Base-by-base conservation (phyloP, 2,113 vertebrate genomes). In the Myrmecophaga tridactyla region DNA sequence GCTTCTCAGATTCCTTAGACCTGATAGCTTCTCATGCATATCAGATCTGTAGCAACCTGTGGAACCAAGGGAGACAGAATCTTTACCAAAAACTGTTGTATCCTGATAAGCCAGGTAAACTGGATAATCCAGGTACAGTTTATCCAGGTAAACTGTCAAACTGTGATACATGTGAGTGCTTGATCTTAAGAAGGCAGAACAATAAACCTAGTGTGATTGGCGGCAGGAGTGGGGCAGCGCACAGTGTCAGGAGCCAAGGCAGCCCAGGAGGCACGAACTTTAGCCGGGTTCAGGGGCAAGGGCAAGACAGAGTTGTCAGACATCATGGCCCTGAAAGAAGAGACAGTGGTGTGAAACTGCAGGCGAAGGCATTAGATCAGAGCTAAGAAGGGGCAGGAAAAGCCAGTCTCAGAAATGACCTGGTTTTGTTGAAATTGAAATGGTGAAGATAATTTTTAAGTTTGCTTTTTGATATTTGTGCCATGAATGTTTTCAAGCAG, bases 401-500 rank as follows among this genome's bases (percentile, higher is more conserved):
- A 41, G 41, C 23, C 18, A 1, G 0, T 86, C 34, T 69, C 60
- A 23, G 70, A 70, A 78, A 34, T 15, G 60, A 13, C 25, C 6
- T 48, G 84, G 34, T n/a, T 78, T n/a, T 85, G n/a, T 18, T 18
- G 82, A 65, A 60, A 39, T 3, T 72, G 39, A 15, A 70, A 20
- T 6, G 25, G 58, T 53, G 65, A 86, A 83, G 83, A 67, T 39
- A 58, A 53, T 76, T 89, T 72, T 18, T 82, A 62, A 46, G 62
- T 89, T 83, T 80, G 53, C 81, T 65, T 58, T 90, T 69, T 87
- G 81, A 43, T 53, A 39, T 67, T 94, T 88, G 29, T 34, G 29
- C 39, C 90, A n/a, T 76, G 51, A 80, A 58, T 85, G 73, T 92
- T 92, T 78, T 84, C 39, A 82, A 86, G 63, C 76, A 43, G 56